Evolutionary conservation across 2,888 invertebrate species (phyloP).

Genomic region (Diarsia dahlii): DNA sequence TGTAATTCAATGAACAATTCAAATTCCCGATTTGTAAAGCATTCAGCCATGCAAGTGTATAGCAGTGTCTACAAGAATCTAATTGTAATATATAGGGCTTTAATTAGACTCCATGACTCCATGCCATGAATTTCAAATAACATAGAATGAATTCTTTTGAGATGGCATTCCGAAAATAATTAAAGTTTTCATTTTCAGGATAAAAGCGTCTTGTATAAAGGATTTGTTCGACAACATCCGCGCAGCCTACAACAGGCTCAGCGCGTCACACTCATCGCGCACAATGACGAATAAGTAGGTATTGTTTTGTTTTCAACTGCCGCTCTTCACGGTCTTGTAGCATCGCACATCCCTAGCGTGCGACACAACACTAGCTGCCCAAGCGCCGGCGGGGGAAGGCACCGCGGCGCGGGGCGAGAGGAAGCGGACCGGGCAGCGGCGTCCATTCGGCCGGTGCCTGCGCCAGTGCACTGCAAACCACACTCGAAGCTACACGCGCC

Average conservation of each 20-base stretch:
- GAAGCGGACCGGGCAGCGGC: too few relatives aligned
- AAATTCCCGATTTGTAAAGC: slow-evolving; percentile 23
- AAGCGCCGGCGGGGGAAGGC: too few relatives aligned
- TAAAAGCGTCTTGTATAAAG: slow-evolving; percentile 78
- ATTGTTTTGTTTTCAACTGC: slow-evolving; percentile 79
- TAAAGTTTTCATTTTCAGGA: slow-evolving; percentile 82
- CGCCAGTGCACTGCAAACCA: too few relatives aligned
- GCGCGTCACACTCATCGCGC: slow-evolving; percentile 70
- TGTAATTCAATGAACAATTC: neutral
- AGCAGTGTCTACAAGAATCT: slow-evolving; percentile 31
- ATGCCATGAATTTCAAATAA: slow-evolving; percentile 68
- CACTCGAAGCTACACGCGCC: too few relatives aligned
- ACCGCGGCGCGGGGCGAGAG: too few relatives aligned
- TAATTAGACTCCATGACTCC: slow-evolving; percentile 65
- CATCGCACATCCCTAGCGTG: too few relatives aligned
- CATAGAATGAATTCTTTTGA: slow-evolving; percentile 68
- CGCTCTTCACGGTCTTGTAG: slow-evolving; percentile 62
- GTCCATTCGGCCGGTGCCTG: too few relatives aligned
- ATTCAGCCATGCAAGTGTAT: slow-evolving; percentile 29
- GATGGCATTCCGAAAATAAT: slow-evolving; percentile 77
- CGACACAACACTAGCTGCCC: too few relatives aligned
- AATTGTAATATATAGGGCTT: slow-evolving; percentile 47
- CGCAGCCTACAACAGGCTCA: slow-evolving; percentile 69
- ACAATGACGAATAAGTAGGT: slow-evolving; percentile 75
- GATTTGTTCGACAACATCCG: slow-evolving; percentile 78